Evolutionary conservation across 2,888 invertebrate species (phyloP).

Genomic region (Clunio marinus): DNA sequence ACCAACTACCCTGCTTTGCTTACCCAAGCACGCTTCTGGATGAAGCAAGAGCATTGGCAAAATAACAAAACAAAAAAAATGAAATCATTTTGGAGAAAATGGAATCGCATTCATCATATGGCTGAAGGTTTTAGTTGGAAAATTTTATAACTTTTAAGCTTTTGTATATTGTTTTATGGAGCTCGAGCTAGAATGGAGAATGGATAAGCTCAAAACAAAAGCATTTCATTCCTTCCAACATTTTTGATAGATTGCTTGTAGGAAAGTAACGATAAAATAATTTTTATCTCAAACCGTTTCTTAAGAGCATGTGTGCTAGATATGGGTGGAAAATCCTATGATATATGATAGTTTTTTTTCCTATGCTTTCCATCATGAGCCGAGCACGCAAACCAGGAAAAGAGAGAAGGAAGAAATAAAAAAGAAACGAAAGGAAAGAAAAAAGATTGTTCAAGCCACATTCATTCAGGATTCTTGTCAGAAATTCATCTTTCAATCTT

Average conservation of each 20-base stretch:
- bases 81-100: too few relatives aligned
- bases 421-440: too few relatives aligned
- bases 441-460: too few relatives aligned
- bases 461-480: conserved; percentile 32
- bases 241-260: not conserved
- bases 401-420: not conserved
- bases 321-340: conserved; percentile 17
- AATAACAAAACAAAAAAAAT: conserved; percentile 21
- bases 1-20: too few relatives aligned
- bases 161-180: not conserved
- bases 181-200: not conserved
- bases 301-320: conserved; percentile 2
- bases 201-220: not conserved
- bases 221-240: too few relatives aligned
- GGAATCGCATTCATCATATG: conserved; percentile 23
- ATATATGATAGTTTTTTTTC: conserved; percentile 35
- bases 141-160: conserved; percentile 17
- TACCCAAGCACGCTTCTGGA: not conserved
- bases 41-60: not conserved
- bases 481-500: conserved; percentile 15
- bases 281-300: not conserved
- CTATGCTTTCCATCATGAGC: not conserved
- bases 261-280: not conserved
- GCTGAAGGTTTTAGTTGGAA: not conserved
- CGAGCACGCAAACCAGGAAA: not conserved